Conservation (phyloP, 2,113 vertebrate genomes). For the Phaetusa simplex region DNA sequence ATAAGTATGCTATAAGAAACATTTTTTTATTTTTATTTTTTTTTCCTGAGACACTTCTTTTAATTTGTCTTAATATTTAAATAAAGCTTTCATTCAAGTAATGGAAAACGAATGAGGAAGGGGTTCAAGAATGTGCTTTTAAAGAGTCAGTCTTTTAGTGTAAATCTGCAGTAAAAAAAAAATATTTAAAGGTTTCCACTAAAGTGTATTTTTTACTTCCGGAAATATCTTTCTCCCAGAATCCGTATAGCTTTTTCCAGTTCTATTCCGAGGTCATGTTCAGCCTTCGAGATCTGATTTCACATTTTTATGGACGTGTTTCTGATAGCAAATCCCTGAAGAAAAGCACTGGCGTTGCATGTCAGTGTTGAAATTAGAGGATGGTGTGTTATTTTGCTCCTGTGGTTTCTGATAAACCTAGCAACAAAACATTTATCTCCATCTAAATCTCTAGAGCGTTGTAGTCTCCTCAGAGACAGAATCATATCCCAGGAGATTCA, state of each 20-base stretch:
- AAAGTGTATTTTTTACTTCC: neutral
- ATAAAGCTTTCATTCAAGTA: neutral
- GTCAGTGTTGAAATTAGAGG: neutral
- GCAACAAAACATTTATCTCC: neutral
- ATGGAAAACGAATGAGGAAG: neutral
- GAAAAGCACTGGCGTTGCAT: neutral
- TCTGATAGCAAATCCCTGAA: neutral
- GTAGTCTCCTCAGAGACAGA: neutral
- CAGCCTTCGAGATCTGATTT: neutral
- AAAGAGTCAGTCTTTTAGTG: neutral
- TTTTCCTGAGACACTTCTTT: neutral
- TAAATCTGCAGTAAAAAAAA: neutral
- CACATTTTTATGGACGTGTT: neutral
- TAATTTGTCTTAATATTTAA: neutral
- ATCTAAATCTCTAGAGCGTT: neutral
- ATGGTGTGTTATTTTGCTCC: neutral
- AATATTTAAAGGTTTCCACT: neutral
- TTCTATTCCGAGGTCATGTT: neutral
- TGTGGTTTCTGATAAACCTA: neutral
- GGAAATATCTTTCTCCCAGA: neutral
- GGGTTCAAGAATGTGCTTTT: neutral
- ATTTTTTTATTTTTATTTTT: accelerated
- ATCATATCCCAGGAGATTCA: neutral
- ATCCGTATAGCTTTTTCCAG: neutral
- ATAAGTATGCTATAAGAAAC: neutral